Conservation (phyloP, 2,888 invertebrate genomes). For the Drosophila subsilvestris region DNA sequence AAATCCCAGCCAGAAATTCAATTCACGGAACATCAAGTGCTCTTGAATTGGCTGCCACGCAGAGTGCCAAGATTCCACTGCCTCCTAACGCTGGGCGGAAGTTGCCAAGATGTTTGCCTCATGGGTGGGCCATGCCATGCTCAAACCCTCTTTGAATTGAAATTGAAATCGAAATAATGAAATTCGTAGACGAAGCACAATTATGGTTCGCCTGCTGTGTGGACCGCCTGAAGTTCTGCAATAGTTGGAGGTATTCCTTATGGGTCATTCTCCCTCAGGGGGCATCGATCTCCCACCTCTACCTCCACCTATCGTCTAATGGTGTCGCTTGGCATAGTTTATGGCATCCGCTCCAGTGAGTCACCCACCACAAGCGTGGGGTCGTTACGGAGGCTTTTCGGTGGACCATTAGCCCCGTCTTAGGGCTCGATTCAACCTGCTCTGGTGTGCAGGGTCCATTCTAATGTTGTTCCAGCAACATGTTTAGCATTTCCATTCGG, state of each 20-base stretch:
- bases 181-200: conserved; percentile 11
- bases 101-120: conserved; percentile 50
- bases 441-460: conserved; percentile 6
- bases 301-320: conserved; percentile 7
- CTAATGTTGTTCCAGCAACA: conserved; percentile 3
- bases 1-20: conserved; percentile 23
- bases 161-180: conserved; percentile 27
- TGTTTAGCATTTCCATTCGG: conserved; percentile 44
- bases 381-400: conserved; percentile 36
- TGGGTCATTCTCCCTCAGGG: conserved; percentile 9
- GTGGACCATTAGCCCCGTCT: conserved; percentile 19
- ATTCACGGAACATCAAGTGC: conserved; percentile 71
- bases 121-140: conserved; percentile 43
- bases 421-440: conserved; percentile 13
- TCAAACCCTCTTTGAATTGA: conserved; percentile 11
- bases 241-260: conserved; percentile 6
- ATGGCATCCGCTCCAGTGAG: conserved; percentile 68
- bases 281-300: background rate
- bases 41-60: conserved; percentile 37
- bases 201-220: conserved; percentile 43
- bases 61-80: conserved; percentile 23
- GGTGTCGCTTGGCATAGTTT: conserved; percentile 52
- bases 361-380: conserved; percentile 53
- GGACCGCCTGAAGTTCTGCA: conserved; percentile 57
- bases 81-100: conserved; percentile 65